Evolutionary conservation across 2,888 invertebrate genomes (phyloP).

Genomic region (Meghimatium bilineatum): DNA sequence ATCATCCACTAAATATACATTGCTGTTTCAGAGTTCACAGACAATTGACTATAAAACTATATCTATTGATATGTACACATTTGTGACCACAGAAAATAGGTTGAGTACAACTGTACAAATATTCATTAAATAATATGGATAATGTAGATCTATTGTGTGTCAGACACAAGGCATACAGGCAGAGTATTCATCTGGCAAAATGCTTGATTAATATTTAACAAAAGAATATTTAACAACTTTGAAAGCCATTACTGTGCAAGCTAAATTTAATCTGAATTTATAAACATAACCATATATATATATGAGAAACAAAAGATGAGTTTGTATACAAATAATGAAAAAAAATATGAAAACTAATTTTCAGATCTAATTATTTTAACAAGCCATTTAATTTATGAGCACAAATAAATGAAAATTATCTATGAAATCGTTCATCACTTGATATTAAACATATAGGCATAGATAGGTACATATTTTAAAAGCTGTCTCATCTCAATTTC

Average conservation of each 20-base stretch:
- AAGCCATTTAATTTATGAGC: not conserved
- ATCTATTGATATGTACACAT: not conserved
- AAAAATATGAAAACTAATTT: not conserved
- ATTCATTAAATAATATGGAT: not conserved
- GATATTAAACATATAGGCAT: too few relatives aligned
- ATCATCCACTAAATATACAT: too few relatives aligned
- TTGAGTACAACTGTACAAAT: not conserved
- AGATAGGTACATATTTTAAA: too few relatives aligned
- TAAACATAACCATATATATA: not conserved
- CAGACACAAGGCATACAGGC: constrained; percentile 5
- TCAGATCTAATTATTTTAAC: not conserved
- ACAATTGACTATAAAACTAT: too few relatives aligned
- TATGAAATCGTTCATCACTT: too few relatives aligned
- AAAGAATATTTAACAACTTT: not conserved
- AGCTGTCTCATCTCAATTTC: too few relatives aligned
- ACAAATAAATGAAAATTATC: not conserved
- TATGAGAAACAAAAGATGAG: not conserved
- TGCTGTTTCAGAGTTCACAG: not conserved
- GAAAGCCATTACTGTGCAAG: not conserved
- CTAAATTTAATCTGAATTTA: not conserved
- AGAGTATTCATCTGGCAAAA: constrained; percentile 18
- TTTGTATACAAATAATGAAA: not conserved
- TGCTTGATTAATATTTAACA: not conserved
- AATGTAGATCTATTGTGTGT: not conserved
- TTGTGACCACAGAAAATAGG: not conserved